phyloP scores from a whole-genome alignment of 2,113 vertebrate genomes.

The Sigmodon hispidus region DNA sequence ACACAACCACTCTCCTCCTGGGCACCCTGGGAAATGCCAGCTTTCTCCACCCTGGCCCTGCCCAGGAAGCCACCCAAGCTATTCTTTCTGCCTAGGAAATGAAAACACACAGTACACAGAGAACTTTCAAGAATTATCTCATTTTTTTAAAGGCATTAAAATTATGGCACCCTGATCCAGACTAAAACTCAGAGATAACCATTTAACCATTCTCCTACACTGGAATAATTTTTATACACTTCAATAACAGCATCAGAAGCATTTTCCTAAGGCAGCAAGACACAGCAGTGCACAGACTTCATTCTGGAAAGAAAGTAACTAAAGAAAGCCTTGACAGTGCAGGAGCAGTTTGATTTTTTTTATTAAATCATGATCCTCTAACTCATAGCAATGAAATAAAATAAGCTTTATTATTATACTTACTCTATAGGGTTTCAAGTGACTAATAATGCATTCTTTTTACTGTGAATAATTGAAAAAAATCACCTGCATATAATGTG shows the following conservation, averaged over 20 bases:
- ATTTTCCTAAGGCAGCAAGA: background rate
- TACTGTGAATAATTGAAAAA: background rate
- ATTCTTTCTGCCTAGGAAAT: background rate
- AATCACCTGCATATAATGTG: background rate
- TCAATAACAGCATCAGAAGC: background rate
- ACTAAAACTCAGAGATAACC: background rate
- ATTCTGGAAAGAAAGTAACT: background rate
- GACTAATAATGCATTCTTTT: conserved; percentile 11
- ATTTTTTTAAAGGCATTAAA: background rate
- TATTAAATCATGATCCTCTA: conserved; percentile 19
- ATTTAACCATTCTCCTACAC: background rate
- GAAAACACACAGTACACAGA: background rate
- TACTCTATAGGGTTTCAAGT: background rate
- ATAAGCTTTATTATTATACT: background rate
- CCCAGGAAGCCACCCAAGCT: conserved; percentile 47
- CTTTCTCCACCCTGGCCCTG: conserved; percentile 15
- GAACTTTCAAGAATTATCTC: background rate
- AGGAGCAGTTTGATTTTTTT: background rate
- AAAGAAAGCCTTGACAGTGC: background rate
- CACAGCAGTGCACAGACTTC: background rate
- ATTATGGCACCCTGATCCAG: background rate
- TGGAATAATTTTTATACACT: background rate
- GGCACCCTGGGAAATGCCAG: conserved; percentile 50
- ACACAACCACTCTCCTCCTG: background rate
- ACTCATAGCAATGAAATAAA: conserved; percentile 13